Evolutionary conservation across 2,888 invertebrate species (phyloP).

Genomic region (Empis stercorea): DNA sequence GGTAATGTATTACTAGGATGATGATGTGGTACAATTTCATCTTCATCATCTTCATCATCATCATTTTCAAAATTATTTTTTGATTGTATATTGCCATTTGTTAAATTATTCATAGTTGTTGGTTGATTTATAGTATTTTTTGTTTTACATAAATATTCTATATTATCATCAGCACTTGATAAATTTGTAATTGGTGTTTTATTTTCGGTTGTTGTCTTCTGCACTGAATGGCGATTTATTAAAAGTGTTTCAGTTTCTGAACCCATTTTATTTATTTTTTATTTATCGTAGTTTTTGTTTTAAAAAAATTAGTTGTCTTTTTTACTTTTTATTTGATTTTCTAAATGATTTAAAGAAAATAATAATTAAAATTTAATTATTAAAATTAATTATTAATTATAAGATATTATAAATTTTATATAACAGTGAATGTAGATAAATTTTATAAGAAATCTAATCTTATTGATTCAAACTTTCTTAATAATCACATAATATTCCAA

Average conservation of each 20-base stretch:
- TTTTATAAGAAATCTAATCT: too few species aligned
- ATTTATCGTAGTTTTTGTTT: neutral
- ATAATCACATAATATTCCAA: too few species aligned
- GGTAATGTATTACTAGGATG: slow-evolving; percentile 19
- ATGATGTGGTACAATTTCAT: slow-evolving; percentile 9
- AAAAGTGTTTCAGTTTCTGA: slow-evolving; percentile 16
- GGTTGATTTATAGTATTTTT: slow-evolving; percentile 8
- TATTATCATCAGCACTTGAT: slow-evolving; percentile 10
- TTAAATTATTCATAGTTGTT: slow-evolving; percentile 1
- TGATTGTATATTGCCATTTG: too few species aligned
- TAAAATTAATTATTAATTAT: too few species aligned
- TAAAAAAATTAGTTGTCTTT: too few species aligned
- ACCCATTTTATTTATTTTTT: slow-evolving; percentile 12
- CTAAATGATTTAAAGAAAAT: too few species aligned
- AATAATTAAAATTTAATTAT: too few species aligned
- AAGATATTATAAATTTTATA: too few species aligned
- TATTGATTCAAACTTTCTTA: too few species aligned
- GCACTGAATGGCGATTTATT: slow-evolving; percentile 10
- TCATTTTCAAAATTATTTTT: slow-evolving; percentile 9
- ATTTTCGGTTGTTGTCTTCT: slow-evolving; percentile 10
- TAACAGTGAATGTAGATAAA: too few species aligned
- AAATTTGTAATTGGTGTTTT: slow-evolving; percentile 6
- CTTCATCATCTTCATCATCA: slow-evolving; percentile 4
- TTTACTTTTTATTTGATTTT: too few species aligned
- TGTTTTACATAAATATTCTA: slow-evolving; percentile 11